These are phyloP conservation scores for Heliocidaris erythrogramma DNA, from an alignment of 35 echinoderm and acorn worm species.

Conservation along the genomic window DNA sequence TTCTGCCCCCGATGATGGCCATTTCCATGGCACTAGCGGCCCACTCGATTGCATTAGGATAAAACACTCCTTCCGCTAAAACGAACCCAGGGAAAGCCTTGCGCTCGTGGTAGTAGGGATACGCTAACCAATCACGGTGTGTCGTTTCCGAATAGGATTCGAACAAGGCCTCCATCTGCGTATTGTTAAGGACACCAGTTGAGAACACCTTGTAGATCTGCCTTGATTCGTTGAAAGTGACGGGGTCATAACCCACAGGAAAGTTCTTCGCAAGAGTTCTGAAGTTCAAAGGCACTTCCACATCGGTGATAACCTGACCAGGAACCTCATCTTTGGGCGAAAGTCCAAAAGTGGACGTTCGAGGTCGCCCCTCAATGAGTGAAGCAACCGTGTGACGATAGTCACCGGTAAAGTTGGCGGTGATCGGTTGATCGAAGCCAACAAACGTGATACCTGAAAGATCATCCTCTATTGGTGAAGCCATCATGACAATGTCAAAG, in stretches of 20 bases:
- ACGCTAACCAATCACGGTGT: slow-evolving; percentile 69
- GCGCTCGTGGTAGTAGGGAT: slow-evolving; percentile 67
- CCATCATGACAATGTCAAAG: slow-evolving; percentile 88
- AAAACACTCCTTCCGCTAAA: slow-evolving; percentile 61
- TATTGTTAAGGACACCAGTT: slow-evolving; percentile 44
- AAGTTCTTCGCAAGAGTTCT: slow-evolving; percentile 76
- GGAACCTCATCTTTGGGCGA: slow-evolving; percentile 42
- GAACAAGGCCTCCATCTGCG: slow-evolving; percentile 71
- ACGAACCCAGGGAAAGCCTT: slow-evolving; percentile 64
- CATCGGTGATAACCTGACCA: slow-evolving; percentile 59
- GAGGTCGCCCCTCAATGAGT: slow-evolving; percentile 67
- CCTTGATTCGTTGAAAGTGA: not conserved
- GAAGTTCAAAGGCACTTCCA: slow-evolving; percentile 64
- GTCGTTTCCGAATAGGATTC: slow-evolving; percentile 1
- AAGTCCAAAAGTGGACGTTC: slow-evolving; percentile 66
- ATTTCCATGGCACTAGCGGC: slow-evolving; percentile 94
- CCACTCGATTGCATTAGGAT: slow-evolving; percentile 88
- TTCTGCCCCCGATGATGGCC: slow-evolving; percentile 73
- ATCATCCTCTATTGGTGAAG: slow-evolving; percentile 63
- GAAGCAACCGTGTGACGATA: slow-evolving; percentile 81
- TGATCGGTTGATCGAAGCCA: slow-evolving; percentile 60
- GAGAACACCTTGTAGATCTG: slow-evolving; percentile 88
- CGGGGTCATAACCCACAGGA: slow-evolving; percentile 56
- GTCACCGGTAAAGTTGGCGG: slow-evolving; percentile 54
- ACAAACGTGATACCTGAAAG: slow-evolving; percentile 68